These are phyloP conservation scores for Heteromormyrus szaboi DNA, from an alignment of 2,797 vertebrate genomes.

Conservation along the genomic window DNA sequence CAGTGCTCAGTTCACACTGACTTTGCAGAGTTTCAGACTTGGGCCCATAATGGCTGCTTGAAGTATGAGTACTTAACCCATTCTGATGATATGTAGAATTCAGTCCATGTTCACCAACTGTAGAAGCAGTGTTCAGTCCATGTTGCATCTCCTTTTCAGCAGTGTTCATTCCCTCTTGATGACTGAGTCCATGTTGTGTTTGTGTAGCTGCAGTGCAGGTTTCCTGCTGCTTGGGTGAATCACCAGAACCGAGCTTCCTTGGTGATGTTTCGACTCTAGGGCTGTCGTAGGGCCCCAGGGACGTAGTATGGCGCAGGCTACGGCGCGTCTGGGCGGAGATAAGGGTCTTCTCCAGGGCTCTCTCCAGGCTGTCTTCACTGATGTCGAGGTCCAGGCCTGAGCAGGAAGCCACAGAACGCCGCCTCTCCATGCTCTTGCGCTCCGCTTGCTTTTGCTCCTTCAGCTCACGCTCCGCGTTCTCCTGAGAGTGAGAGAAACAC, in stretches of 20 bases:
- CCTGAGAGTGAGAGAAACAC: conserved; percentile 44
- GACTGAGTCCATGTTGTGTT: not conserved
- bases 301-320: conserved; percentile 51
- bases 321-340: conserved; percentile 58
- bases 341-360: conserved; percentile 63
- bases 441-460: conserved; percentile 67
- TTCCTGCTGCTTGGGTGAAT: not conserved
- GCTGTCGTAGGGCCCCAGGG: conserved; percentile 45
- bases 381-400: conserved; percentile 49
- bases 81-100: conserved; percentile 7
- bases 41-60: conserved; percentile 29
- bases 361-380: conserved; percentile 64
- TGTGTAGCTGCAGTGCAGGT: not conserved
- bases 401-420: conserved; percentile 64
- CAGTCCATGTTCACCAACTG: not conserved
- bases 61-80: conserved; percentile 29
- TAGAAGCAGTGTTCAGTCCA: not conserved
- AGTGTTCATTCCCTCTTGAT: not conserved
- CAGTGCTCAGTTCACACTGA: not conserved
- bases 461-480: conserved; percentile 66
- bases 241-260: conserved; percentile 22
- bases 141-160: not conserved
- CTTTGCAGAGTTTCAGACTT: not conserved
- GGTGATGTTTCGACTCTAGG: conserved; percentile 19
- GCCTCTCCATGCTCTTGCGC: conserved; percentile 59